These are phyloP conservation scores for Trachelus iudaicus DNA, from an alignment of 2,888 invertebrate species.

Conservation along the genomic window DNA sequence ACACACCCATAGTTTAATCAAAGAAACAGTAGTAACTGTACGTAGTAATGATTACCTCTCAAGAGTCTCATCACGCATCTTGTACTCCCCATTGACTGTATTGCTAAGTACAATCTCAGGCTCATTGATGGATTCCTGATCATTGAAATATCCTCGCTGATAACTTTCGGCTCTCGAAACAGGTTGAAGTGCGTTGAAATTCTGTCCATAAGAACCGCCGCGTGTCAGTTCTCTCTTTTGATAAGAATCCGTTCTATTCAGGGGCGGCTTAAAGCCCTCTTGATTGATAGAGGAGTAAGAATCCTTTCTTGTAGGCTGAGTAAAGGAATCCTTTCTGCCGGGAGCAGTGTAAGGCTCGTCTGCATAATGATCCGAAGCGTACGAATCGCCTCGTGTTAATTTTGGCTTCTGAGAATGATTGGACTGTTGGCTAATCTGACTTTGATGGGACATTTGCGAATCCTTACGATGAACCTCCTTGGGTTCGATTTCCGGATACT, in stretches of 20 bases:
- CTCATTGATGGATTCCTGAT: conserved; percentile 67
- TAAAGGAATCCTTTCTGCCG: conserved; percentile 43
- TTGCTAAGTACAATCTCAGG: conserved; percentile 52
- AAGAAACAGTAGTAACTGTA: background rate
- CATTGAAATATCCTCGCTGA: conserved; percentile 65
- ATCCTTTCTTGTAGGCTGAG: conserved; percentile 45
- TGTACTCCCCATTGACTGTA: conserved; percentile 57
- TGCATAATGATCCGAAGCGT: conserved; percentile 54
- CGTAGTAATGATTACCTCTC: conserved; percentile 47
- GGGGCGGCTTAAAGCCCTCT: conserved; percentile 45
- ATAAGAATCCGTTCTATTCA: conserved; percentile 52
- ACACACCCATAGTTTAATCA: background rate
- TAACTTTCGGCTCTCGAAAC: conserved; percentile 61
- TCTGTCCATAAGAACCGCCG: conserved; percentile 43
- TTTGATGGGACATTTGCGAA: conserved; percentile 52
- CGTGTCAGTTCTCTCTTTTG: conserved; percentile 43
- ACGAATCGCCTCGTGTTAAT: conserved; percentile 54
- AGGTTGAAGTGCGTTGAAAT: conserved; percentile 50
- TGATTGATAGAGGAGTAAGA: conserved; percentile 53
- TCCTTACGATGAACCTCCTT: conserved; percentile 56
- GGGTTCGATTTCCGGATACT: conserved; percentile 50
- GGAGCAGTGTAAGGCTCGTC: conserved; percentile 41
- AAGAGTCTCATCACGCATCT: conserved; percentile 59
- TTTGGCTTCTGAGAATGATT: conserved; percentile 55
- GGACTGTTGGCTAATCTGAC: conserved; percentile 46